A percentile compares a stretch with the other conserved stretches of the same genome.
phyloP scores from a whole-genome alignment of 2,888 invertebrate species.

The Eupithecia tripunctaria region DNA sequence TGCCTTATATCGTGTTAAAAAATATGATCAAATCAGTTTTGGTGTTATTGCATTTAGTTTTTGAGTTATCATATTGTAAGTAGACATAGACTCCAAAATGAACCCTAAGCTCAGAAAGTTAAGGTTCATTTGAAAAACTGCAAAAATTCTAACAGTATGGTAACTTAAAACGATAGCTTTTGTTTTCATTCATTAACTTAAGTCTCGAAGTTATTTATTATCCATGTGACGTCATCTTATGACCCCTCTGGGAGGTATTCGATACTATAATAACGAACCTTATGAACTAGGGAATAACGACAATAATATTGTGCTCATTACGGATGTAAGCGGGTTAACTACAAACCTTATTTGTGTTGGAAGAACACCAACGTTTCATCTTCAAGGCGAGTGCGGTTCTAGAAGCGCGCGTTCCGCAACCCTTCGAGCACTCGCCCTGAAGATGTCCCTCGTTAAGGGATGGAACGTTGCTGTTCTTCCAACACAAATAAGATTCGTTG shows the following conservation, averaged over 20 bases:
- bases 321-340: no score
- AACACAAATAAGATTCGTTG: no score
- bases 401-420: no score
- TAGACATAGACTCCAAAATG: not conserved
- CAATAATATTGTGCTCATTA: slow-evolving; percentile 15
- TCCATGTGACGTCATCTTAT: slow-evolving; percentile 1
- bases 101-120: not conserved
- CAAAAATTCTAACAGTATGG: not conserved
- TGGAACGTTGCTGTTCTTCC: no score
- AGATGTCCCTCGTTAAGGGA: no score
- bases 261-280: slow-evolving; percentile 18
- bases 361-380: no score
- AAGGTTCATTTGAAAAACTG: not conserved
- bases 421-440: no score
- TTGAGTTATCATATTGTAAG: slow-evolving; percentile 15
- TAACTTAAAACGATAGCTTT: slow-evolving; percentile 10
- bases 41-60: slow-evolving; percentile 40
- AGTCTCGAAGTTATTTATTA: slow-evolving; percentile 30
- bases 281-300: slow-evolving; percentile 14
- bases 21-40: slow-evolving; percentile 31
- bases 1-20: slow-evolving; percentile 63
- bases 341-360: no score
- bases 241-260: slow-evolving; percentile 14
- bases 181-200: slow-evolving; percentile 23
- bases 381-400: no score